phyloP scores from a whole-genome alignment of 1,140 invertebrate genomes.

The Condylostylus longicornis region DNA sequence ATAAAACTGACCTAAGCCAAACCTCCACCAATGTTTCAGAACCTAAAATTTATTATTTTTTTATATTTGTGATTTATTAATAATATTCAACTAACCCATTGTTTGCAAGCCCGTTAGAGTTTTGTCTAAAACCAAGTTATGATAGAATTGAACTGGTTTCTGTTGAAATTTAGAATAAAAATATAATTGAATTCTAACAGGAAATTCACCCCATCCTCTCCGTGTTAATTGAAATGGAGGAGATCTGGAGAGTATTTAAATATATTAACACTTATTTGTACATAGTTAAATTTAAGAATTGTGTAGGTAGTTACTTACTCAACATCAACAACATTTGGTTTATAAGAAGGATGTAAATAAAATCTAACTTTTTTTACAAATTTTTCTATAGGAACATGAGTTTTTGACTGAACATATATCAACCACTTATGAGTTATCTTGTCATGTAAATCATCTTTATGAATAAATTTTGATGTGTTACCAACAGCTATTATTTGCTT shows the following conservation, averaged over 20 bases:
- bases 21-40: constrained; percentile 61
- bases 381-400: constrained; percentile 40
- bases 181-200: constrained; percentile 61
- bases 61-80: constrained; percentile 3
- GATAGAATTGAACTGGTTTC: constrained; percentile 64
- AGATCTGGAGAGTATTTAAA: constrained; percentile 41
- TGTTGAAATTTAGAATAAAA: constrained; percentile 54
- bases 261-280: constrained; percentile 5
- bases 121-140: constrained; percentile 67
- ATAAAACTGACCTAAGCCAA: constrained; percentile 40
- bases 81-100: constrained; percentile 37
- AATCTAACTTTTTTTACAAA: constrained; percentile 64
- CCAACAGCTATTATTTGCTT: constrained; percentile 46
- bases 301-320: constrained; percentile 34
- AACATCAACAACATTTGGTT: constrained; percentile 70
- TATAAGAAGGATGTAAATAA: constrained; percentile 71
- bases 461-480: constrained; percentile 74
- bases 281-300: neutral
- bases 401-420: constrained; percentile 54
- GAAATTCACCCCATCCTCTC: constrained; percentile 85
- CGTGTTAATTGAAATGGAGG: constrained; percentile 69
- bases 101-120: constrained; percentile 77
- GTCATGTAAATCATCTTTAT: constrained; percentile 45
- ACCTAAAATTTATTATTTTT: constrained; percentile 33
- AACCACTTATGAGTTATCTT: constrained; percentile 80